Evolutionary conservation across 2,888 invertebrate genomes (phyloP), one percentile per base, ranked within the genome.

Genomic region (Drosophila pseudotakahashii): DNA sequence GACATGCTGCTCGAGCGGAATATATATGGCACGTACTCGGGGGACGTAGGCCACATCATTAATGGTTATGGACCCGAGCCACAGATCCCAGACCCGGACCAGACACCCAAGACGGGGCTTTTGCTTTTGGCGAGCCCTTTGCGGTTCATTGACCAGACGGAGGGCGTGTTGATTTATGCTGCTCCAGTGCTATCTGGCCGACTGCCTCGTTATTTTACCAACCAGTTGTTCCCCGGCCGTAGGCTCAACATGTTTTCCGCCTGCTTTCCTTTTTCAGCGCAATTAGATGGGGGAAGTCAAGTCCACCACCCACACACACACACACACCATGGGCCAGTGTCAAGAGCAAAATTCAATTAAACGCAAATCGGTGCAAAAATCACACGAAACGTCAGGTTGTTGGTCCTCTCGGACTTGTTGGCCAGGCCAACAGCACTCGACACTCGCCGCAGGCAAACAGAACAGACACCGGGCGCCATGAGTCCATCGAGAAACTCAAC

Each of bases 281-380:
- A 69, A 81, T 83, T 81, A 82, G 81, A 71, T 30, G 42, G 32
- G 9, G 14, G 19, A 44, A 55, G 66, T 44, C 66, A 60, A 61
- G 75, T 45, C 47, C 39, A 41, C n/a, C 53, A 58, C 50, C 44
- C 58, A 16, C 41, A 19, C 50, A 16, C 41, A 19, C 50, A 19
- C 19, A 2, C 19, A 16, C 41, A 19, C 50, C 45, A 59, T 16
- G 36, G 59, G 51, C 62, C 69, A 63, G 79, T 77, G 81, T 82
- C 79, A 77, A 73, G 77, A 75, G 59, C 76, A 64, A 79, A 87
- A 82, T 84, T 87, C 85, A 84, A 84, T 84, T 84, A 84, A 87
- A 79, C 78, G 71, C 88, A 84, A 87, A 84, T 82, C 85, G 82
- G 73, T 68, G 76, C 73, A 79, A 77, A 80, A 82, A 87, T 80